These are phyloP conservation scores for Apoda limacodes DNA, from an alignment of 2,888 invertebrate genomes.

Conservation along the genomic window DNA sequence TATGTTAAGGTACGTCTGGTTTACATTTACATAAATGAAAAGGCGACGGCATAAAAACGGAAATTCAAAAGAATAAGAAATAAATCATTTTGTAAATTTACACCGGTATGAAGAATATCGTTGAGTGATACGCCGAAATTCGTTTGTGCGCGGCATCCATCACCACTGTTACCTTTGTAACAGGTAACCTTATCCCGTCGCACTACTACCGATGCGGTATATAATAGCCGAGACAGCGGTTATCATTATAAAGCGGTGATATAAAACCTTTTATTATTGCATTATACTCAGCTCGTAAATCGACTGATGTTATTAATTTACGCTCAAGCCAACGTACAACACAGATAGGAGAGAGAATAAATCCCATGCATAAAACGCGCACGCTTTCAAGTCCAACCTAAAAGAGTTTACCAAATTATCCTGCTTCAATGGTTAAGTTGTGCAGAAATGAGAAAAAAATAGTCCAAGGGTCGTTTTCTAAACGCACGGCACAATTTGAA, in stretches of 20 bases:
- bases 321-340: too few species aligned
- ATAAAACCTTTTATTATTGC: slow-evolving; percentile 3
- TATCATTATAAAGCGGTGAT: too few species aligned
- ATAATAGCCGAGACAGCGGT: slow-evolving; percentile 2
- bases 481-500: too few species aligned
- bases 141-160: slow-evolving; percentile 3
- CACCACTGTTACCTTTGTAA: slow-evolving; percentile 1
- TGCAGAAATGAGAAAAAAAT: too few species aligned
- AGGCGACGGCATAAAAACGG: too few species aligned
- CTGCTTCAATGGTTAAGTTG: too few species aligned
- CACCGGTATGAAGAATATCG: slow-evolving; percentile 7
- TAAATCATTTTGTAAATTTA: neutral
- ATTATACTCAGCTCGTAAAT: slow-evolving; percentile 3
- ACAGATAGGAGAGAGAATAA: too few species aligned
- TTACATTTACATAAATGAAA: neutral
- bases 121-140: slow-evolving; percentile 8
- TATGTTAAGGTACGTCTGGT: neutral
- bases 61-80: too few species aligned
- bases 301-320: neutral
- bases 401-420: too few species aligned
- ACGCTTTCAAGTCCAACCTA: too few species aligned
- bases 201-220: slow-evolving; percentile 2
- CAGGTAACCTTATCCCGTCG: slow-evolving; percentile 1
- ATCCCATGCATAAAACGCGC: too few species aligned
- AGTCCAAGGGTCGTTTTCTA: too few species aligned